Evolutionary conservation across 2,113 vertebrate genomes (phyloP), one percentile per base, ranked within the genome.

Genomic region (Antechinus flavipes): DNA sequence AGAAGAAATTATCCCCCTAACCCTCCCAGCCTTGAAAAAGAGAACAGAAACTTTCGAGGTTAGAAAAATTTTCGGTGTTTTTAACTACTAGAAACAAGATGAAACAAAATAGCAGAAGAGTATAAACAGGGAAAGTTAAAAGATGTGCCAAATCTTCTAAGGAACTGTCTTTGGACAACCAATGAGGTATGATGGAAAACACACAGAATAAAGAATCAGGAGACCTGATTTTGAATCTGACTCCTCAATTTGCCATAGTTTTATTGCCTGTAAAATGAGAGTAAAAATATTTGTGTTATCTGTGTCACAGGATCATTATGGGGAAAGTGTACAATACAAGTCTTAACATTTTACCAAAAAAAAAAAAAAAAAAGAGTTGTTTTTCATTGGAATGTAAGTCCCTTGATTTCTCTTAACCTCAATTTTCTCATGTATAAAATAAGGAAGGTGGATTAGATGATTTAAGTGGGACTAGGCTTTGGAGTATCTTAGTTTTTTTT

Each of bases 71-170:
- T 84, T 92, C 90, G 55, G 54, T 94, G 90, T 76, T 14, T 35
- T n/a, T 76, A 93, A 53, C 91, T 90, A 90, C 22, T 91, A 96
- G 54, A 55, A 93, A 92, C 54, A 68, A 54, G 53, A 94, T 94
- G 76, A 56, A 92, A 94, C 95, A 50, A 91, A 90, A 68, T 92
- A 92, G 53, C 42, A 53, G 93, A 92, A 91, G 95, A 92, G 95
- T 23, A 91, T 2, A 50, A 61, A 68, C 91, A 26, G 0, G 92
- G 58, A 93, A 22, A 35, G 35, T 92, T 42, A 50, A 95, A 54
- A 91, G 30, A 54, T 61, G 61, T 42, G 91, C 46, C 22, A 84
- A 42, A 55, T 56, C 54, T 94, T 11, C 52, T 19, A 14, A 89
- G 90, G 91, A 94, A 26, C 92, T 52, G 68, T 23, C n/a, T n/a